Evolutionary conservation across 2,797 vertebrate genomes (phyloP).

Genomic region (Natrix natrix): DNA sequence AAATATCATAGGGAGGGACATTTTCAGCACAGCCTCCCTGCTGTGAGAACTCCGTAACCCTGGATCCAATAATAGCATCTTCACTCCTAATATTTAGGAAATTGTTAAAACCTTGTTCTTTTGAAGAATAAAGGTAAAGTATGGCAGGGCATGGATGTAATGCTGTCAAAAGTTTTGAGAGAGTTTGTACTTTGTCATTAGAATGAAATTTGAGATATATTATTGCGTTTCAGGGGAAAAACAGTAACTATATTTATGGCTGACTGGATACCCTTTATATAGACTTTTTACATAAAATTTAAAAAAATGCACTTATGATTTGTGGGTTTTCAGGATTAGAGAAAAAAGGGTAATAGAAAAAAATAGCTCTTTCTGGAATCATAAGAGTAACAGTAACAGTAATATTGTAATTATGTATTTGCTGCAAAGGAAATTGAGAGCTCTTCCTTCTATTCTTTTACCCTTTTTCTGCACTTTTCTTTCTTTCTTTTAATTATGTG

Average conservation of each 20-base stretch:
- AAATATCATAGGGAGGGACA: not conserved
- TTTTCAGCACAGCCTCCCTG: not conserved
- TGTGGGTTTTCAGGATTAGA: not conserved
- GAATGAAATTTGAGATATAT: not conserved
- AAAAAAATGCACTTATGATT: not conserved
- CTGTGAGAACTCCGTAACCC: not conserved
- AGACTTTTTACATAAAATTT: not conserved
- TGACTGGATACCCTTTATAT: not conserved
- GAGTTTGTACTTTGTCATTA: not conserved
- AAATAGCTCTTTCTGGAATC: not conserved
- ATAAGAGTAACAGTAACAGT: not conserved
- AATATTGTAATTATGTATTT: not conserved
- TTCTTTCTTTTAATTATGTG: not conserved
- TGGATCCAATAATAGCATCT: not conserved
- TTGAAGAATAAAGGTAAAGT: not conserved
- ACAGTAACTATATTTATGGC: not conserved
- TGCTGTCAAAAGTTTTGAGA: not conserved
- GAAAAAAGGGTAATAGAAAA: not conserved
- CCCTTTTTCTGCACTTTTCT: not conserved
- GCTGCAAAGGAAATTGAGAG: not conserved
- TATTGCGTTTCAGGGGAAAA: not conserved
- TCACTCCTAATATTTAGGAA: not conserved
- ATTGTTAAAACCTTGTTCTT: not conserved
- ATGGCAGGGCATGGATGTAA: not conserved
- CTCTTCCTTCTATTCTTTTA: not conserved